Base-by-base conservation (phyloP, 2,888 invertebrate genomes). In the Trichogramma dendrolimi region DNA sequence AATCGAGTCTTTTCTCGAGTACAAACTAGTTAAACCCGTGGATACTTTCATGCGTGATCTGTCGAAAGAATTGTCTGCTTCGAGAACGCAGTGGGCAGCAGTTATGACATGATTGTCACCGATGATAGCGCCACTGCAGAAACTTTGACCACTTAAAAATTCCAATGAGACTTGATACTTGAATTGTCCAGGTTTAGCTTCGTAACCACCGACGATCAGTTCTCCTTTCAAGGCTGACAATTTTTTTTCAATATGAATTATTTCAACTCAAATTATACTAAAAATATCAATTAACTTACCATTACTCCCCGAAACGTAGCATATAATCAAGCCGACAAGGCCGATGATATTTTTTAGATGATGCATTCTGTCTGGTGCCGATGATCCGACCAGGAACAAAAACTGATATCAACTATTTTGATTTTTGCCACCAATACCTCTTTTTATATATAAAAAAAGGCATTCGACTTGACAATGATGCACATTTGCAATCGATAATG, bases 101-200 rank as follows among this genome's bases (percentile, higher is more conserved):
- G 60, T 60, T 5, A 55, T 40, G 44, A 55, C 42, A n/a, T 41
- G 14, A 0, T 10, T 39, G 6, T 55, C 10, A 11, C 38, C 7
- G 46, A 62, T 58, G 4, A 60, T 51, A 5, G 40, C 8, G 41
- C 60, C 60, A 7, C 55, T 51, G n/a, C 55, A 55, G 5, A 55
- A 50, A 40, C 41, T 51, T 4, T 10, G 5, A 4, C 51, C 50
- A 4, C 14, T 6, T 4, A 55, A 42, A 14, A 14, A 14, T 5
- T 55, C 27, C n/a, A 60, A 46, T 8, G 60, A 60, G 5, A 55
- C 47, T 5, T 55, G 55, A 40, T 60, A 55, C 4, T 44, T n/a
- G 41, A 48, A 60, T 7, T 60, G 14, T 4, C 60, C 60, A 1
- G 4, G 6, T 1, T 14, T 8, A 4, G 60, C 43, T 7, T 60